Conservation (phyloP, 2,113 vertebrate genomes). For the Galbula dea region DNA sequence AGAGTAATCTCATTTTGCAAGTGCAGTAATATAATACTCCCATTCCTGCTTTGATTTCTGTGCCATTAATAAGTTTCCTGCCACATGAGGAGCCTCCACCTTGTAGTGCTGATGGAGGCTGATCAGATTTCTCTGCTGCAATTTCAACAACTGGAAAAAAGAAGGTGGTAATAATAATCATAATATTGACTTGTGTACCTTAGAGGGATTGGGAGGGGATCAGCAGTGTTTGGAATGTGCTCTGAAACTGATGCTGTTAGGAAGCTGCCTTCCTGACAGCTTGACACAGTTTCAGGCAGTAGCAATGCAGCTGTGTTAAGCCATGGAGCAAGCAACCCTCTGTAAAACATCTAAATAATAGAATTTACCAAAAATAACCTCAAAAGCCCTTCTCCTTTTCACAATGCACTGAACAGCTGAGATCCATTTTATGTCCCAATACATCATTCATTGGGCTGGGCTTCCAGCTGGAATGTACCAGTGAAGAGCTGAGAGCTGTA, state of each 20-base stretch:
- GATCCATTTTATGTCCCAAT: background rate
- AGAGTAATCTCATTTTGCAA: background rate
- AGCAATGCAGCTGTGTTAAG: background rate
- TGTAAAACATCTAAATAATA: background rate
- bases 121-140: background rate
- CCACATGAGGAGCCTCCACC: background rate
- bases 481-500: background rate
- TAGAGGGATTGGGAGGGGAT: background rate
- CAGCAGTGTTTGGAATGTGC: background rate
- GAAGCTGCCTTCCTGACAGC: slow-evolving; percentile 4
- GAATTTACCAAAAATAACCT: background rate
- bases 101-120: background rate
- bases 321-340: background rate
- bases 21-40: background rate
- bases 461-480: background rate
- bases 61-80: background rate
- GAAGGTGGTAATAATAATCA: background rate
- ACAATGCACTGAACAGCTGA: background rate
- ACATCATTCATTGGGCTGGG: background rate
- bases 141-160: slow-evolving; percentile 7
- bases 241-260: slow-evolving; percentile 2
- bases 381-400: background rate
- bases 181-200: background rate
- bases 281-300: slow-evolving; percentile 4
- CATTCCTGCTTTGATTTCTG: background rate